phyloP scores from a whole-genome alignment of 2,888 invertebrate genomes.

The Epicampocera succincta region DNA sequence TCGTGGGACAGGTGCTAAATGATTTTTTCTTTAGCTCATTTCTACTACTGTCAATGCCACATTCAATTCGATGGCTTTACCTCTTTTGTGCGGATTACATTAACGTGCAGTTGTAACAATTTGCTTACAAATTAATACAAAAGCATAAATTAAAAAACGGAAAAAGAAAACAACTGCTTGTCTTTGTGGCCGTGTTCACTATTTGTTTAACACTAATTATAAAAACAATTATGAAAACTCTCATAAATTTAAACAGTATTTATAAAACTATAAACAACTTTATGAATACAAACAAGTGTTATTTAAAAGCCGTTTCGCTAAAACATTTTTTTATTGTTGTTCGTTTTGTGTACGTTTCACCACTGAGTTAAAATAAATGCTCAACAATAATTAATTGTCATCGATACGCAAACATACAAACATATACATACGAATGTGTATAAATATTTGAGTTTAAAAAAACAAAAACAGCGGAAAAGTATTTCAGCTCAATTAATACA shows the following conservation, averaged over 20 bases:
- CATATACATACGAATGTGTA: no score
- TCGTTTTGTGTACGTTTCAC: slow-evolving; percentile 26
- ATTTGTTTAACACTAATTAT: slow-evolving; percentile 11
- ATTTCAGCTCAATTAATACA: slow-evolving; percentile 66
- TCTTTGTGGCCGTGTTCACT: slow-evolving; percentile 4
- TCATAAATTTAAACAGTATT: slow-evolving; percentile 10
- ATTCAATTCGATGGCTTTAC: no score
- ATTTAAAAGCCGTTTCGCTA: not conserved
- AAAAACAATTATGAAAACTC: slow-evolving; percentile 14
- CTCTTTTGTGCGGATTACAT: no score
- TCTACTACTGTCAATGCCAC: no score
- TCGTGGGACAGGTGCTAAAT: no score
- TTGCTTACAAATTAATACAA: not conserved
- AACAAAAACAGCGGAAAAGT: slow-evolving; percentile 23
- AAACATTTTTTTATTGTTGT: slow-evolving; percentile 9
- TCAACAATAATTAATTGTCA: slow-evolving; percentile 60
- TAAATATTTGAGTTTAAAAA: not conserved
- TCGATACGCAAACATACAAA: slow-evolving; percentile 43
- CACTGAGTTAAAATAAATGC: slow-evolving; percentile 39
- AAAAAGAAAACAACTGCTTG: not conserved
- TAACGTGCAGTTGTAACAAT: no score
- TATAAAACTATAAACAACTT: not conserved
- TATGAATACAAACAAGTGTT: not conserved
- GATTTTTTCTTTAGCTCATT: no score
- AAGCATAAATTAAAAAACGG: not conserved